Evolutionary conservation across 2,888 invertebrate species (phyloP).

Genomic region (Xestia c-nigrum): DNA sequence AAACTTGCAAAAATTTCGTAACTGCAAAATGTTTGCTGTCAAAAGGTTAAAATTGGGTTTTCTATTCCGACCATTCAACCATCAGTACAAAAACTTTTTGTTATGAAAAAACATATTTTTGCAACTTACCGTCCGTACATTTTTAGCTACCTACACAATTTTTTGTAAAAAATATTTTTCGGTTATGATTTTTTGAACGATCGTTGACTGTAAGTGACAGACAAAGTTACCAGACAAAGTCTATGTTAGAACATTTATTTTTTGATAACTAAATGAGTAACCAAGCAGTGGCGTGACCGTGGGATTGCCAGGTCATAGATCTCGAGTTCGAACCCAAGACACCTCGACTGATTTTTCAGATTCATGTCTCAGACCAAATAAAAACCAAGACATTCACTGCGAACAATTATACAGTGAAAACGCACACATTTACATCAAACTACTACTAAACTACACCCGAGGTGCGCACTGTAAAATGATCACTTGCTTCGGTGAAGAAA

Average conservation of each 20-base stretch:
- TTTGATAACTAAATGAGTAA: neutral
- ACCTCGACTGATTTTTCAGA: too few relatives aligned
- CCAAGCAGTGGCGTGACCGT: too few relatives aligned
- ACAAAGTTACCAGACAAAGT: too few relatives aligned
- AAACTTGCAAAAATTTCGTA: constrained; percentile 41
- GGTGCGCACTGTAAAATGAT: too few relatives aligned
- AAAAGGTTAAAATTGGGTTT: constrained; percentile 52
- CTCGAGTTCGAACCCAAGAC: too few relatives aligned
- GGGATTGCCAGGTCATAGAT: too few relatives aligned
- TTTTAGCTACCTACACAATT: neutral
- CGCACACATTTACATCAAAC: too few relatives aligned
- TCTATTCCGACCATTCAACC: constrained; percentile 27
- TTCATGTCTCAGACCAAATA: too few relatives aligned
- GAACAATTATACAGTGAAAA: too few relatives aligned
- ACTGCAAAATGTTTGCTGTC: constrained; percentile 42
- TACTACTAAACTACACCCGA: too few relatives aligned
- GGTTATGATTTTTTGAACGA: neutral
- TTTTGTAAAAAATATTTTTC: neutral
- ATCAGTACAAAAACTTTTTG: constrained; percentile 6
- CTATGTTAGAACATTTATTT: neutral
- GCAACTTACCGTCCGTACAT: neutral
- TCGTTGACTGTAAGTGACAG: neutral
- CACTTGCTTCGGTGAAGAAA: too few relatives aligned
- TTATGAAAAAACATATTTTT: constrained; percentile 6
- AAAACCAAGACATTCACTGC: too few relatives aligned